Base-by-base conservation (phyloP, 2,113 vertebrate genomes). In the Microtus montanus region DNA sequence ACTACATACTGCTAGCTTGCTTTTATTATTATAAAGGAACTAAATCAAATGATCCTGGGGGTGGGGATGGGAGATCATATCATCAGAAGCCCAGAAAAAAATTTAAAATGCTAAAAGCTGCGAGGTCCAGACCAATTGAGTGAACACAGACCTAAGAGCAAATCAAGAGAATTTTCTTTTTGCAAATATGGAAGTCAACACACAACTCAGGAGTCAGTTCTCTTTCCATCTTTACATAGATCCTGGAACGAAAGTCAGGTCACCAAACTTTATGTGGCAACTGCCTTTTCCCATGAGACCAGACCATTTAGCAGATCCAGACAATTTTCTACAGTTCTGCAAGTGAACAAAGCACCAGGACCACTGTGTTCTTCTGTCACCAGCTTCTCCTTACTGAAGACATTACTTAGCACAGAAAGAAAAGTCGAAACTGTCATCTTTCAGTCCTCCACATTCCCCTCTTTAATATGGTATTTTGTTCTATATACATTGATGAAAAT, bases 381-480 rank as follows among this genome's bases (percentile, higher is more conserved):
- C 17, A 52, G n/a, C 3, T 63, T 74, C 79, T 70, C 52, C 80
- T 49, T 74, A 83, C 9, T 35, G 20, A 91, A 79, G 52, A 64
- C 17, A 49, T 77, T 24, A 80, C 63, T 94, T 47, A 89, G 71
- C 0, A 98, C 71, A 96, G 95, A 95, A 98, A 98, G 84, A 98
- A 97, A 95, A 98, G 96, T 97, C 97, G 97, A 97, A 98, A 96
- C 95, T 96, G 74, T 58, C 15, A 96, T 63, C 97, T 97, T 97
- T 97, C 52, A 90, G 70, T 96, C 96, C 98, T 98, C 97, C 94
- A 98, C 97, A 96, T 91, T 98, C 97, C 98, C 98, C 97, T 98
- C 97, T 98, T 98, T 98, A 98, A 98, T 98, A 97, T 93, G 97
- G 97, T 96, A 97, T 97, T 98, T 97, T 98, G 96, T 97, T 98